phyloP scores from a whole-genome alignment of 2,797 vertebrate species.

The Pyrrhura leucotis region DNA sequence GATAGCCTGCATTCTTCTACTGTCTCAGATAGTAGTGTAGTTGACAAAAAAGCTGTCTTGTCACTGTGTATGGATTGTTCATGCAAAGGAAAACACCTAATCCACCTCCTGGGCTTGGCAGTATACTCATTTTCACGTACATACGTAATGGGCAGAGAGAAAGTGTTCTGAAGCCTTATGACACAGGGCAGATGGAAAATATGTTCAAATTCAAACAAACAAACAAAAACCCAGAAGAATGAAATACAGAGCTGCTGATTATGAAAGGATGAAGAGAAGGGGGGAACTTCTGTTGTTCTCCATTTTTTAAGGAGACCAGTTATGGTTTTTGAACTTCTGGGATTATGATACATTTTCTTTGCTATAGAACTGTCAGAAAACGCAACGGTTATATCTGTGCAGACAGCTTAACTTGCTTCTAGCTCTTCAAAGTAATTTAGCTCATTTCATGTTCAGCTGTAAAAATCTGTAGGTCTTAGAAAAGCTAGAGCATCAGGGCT shows the following conservation, averaged over 20 bases:
- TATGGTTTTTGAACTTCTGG: not conserved
- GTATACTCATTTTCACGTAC: not conserved
- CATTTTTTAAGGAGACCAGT: not conserved
- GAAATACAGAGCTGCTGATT: not conserved
- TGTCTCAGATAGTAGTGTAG: not conserved
- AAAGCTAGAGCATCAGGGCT: not conserved
- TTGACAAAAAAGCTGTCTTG: not conserved
- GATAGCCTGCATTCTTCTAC: accelerated
- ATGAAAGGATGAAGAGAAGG: not conserved
- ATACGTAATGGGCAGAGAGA: not conserved
- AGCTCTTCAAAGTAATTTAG: not conserved
- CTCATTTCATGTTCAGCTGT: constrained; percentile 5
- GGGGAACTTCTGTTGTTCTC: not conserved
- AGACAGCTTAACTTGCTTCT: constrained; percentile 36
- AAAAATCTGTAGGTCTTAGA: not conserved
- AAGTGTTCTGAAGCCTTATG: not conserved
- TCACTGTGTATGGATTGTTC: not conserved
- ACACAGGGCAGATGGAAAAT: not conserved
- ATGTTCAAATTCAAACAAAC: not conserved
- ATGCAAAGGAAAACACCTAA: not conserved
- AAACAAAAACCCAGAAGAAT: not conserved
- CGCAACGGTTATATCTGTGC: constrained; percentile 12
- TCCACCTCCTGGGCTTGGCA: not conserved
- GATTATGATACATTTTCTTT: constrained; percentile 39
- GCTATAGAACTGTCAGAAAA: constrained; percentile 32